Evolutionary conservation across 1,140 invertebrate genomes (phyloP).

Genomic region (Helicoverpa zea): DNA sequence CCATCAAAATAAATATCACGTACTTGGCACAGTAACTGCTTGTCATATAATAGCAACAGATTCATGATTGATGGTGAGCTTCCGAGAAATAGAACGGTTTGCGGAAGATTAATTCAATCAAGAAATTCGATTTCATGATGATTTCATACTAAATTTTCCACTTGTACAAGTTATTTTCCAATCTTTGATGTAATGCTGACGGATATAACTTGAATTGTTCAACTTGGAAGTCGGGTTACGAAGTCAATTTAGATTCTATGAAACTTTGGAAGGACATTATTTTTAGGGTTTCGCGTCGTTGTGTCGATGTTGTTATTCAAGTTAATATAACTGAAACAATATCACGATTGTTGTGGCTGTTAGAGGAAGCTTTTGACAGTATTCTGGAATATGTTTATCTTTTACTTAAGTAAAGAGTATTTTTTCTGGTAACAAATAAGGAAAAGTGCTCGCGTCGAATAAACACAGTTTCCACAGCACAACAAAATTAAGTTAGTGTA

Average conservation of each 20-base stretch:
- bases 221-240: background rate
- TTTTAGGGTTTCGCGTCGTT: conserved; percentile 15
- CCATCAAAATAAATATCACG: conserved; percentile 36
- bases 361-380: background rate
- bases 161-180: conserved; percentile 40
- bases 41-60: conserved; percentile 41
- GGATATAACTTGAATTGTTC: conserved; percentile 33
- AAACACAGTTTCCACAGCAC: conserved; percentile 32
- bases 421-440: background rate
- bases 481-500: conserved; percentile 58
- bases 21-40: conserved; percentile 28
- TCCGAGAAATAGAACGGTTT: conserved; percentile 34
- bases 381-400: background rate
- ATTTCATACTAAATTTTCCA: conserved; percentile 42
- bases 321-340: background rate
- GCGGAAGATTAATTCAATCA: conserved; percentile 37
- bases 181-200: conserved; percentile 22
- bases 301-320: conserved; percentile 1
- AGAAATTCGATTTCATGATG: conserved; percentile 42
- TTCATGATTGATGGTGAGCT: conserved; percentile 33
- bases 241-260: conserved; percentile 25
- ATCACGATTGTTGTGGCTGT: background rate
- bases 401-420: background rate
- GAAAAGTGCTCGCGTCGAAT: conserved; percentile 13
- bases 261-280: conserved; percentile 12